Evolutionary conservation across 92 coral and sea anemone genomes (phyloP), one percentile per base, ranked within the genome.

Genomic region (Porites lobata): DNA sequence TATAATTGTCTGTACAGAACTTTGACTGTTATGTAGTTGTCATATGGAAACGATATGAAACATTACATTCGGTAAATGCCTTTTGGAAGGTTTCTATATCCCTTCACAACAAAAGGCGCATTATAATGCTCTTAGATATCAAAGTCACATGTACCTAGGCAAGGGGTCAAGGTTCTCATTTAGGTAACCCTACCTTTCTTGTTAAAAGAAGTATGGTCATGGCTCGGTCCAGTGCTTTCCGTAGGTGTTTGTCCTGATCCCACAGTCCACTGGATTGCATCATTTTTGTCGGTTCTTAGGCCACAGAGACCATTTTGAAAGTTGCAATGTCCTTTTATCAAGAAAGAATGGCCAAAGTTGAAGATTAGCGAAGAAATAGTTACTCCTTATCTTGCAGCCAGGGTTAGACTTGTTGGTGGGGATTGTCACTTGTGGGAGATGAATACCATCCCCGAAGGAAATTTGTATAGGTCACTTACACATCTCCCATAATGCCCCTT

Each of bases 291-390:
- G 12, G 24, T 61, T 10, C 24, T 72, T 53, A 87, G 13, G 9
- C 91, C 91, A 64, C 91, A 87, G 52, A 17, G 75, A 43, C 86
- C 91, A 80, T 79, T 87, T 77, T 87, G 86, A 50, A 87, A 87
- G 8, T 62, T 62, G 47, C 91, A 87, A 6, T 66, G 86, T 15
- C 77, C 91, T 87, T 22, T 26, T 0, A 38, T 3, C 47, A 38
- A 38, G 13, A 67, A 67, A 56, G 17, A 24, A 38, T 38, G 47
- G 47, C 6, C 7, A 0, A 22, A 67, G 0, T 8, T 9, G 17
- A 67, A 21, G 38, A 67, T 13, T 12, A 22, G 11, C 15, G 72
- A 21, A 67, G 12, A 24, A 22, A 67, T 22, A 67, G 47, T 38
- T 38, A 4, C 47, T 38, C 1, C 47, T 38, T 38, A 5, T 38